Evolutionary conservation across 1,140 invertebrate species (phyloP).

Genomic region (Trachymyrmex septentrionalis): DNA sequence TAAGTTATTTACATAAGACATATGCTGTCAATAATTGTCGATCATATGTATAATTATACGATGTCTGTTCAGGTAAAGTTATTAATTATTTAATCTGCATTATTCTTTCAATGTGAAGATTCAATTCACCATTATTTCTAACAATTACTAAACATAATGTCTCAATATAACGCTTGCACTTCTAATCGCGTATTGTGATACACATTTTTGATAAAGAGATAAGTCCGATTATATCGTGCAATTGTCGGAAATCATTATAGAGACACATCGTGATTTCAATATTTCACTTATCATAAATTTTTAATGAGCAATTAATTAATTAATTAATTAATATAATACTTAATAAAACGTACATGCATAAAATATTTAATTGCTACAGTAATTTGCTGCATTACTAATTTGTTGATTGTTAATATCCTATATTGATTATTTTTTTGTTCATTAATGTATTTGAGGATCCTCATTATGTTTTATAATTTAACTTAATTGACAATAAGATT

Average conservation of each 20-base stretch:
- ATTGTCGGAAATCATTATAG: no score
- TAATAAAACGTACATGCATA: no score
- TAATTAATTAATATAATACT: no score
- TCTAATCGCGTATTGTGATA: background rate
- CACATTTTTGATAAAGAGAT: no score
- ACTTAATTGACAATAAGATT: slow-evolving; percentile 6
- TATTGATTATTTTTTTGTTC: no score
- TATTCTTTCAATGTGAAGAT: slow-evolving; percentile 4
- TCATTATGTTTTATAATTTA: slow-evolving; percentile 24
- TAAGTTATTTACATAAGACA: slow-evolving; percentile 53
- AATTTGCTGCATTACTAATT: no score
- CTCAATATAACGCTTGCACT: background rate
- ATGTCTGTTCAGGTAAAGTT: background rate
- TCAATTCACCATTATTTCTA: background rate
- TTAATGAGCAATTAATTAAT: no score
- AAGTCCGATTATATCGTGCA: no score
- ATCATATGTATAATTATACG: background rate
- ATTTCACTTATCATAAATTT: no score
- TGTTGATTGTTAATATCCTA: no score
- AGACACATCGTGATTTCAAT: no score
- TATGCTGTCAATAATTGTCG: background rate
- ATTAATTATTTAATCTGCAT: slow-evolving; percentile 14
- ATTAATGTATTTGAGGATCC: background rate
- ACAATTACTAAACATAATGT: slow-evolving; percentile 14
- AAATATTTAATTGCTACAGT: no score